Base-by-base conservation (phyloP, 2,888 invertebrate species). In the Chrysolina haemoptera region DNA sequence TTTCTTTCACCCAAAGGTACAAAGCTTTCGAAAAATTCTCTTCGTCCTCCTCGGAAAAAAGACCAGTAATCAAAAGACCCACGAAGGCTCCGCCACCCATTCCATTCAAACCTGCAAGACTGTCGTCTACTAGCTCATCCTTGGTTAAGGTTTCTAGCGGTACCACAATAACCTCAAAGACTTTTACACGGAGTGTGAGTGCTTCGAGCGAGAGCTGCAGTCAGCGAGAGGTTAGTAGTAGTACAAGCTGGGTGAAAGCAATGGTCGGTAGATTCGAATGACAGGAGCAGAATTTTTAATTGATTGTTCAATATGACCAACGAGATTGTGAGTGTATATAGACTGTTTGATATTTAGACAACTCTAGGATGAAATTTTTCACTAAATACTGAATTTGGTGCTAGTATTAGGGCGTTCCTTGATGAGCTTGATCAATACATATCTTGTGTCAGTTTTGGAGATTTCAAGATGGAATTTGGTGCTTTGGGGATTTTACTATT, bases 201-300 rank as follows among this genome's bases (percentile, higher is more conserved):
- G 64, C 46, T 14, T 65, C 69, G 4, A 20, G 35, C 16, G 70
- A 66, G n/a, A 63, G 20, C 27, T 62, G 55, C 22, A 48, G 62
- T 48, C 62, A 70, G 41, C 40, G 14, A 40, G 18, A 70, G 11
- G 68, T 46, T 41, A 73, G 48, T 46, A 62, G 22, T 22, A 55
- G 88, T 5, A 91, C 91, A 87, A 92, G 92, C 81, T 94, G 94
- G 94, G 94, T 94, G 0, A 93, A 92, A 83, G 92, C 94, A 82
- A 92, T 94, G 82, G 93, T 94, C 14, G 93, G 92, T 80, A 91
- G 93, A 89, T 91, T 94, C 84, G 93, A 94, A 90, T 92, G 86
- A 88, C 82, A 79, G 71, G 78, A 76, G 75, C 76, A 78, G 78
- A 76, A 80, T 62, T 65, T 75, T 71, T 73, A 71, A 68, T 75